These are phyloP conservation scores for Stigmatopora nigra DNA, from an alignment of 2,113 vertebrate species.

Conservation along the genomic window DNA sequence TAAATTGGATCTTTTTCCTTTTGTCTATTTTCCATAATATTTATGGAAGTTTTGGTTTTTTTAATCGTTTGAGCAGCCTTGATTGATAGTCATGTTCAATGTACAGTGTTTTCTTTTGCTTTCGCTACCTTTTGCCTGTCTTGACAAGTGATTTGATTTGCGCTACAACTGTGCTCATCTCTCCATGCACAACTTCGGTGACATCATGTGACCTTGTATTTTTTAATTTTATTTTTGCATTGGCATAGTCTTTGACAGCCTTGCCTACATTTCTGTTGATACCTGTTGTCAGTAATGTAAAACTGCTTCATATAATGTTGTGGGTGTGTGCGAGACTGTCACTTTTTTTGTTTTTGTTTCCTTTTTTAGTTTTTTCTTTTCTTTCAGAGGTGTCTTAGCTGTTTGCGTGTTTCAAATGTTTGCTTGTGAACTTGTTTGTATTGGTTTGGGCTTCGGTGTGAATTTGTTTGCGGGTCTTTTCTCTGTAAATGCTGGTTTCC, in stretches of 20 bases:
- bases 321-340: conserved; percentile 68
- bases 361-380: conserved; percentile 45
- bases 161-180: conserved; percentile 61
- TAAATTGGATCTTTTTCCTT: conserved; percentile 52
- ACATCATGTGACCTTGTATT: conserved; percentile 86
- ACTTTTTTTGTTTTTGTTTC: conserved; percentile 53
- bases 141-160: conserved; percentile 58
- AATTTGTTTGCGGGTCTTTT: conserved; percentile 50
- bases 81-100: conserved; percentile 54
- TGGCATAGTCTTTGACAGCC: conserved; percentile 65
- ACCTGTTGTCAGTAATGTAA: conserved; percentile 79
- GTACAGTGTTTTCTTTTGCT: conserved; percentile 29
- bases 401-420: conserved; percentile 50
- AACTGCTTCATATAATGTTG: conserved; percentile 79
- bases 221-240: conserved; percentile 77
- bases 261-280: conserved; percentile 71
- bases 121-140: conserved; percentile 45
- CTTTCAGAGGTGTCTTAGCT: conserved; percentile 45
- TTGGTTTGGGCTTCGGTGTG: conserved; percentile 25
- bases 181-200: conserved; percentile 50
- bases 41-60: conserved; percentile 69
- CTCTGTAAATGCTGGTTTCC: conserved; percentile 77
- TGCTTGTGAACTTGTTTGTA: conserved; percentile 10
- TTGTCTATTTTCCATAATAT: conserved; percentile 75
- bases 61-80: conserved; percentile 49